phyloP scores from a whole-genome alignment of 2,888 invertebrate genomes.

The Loripinus fragilis region DNA sequence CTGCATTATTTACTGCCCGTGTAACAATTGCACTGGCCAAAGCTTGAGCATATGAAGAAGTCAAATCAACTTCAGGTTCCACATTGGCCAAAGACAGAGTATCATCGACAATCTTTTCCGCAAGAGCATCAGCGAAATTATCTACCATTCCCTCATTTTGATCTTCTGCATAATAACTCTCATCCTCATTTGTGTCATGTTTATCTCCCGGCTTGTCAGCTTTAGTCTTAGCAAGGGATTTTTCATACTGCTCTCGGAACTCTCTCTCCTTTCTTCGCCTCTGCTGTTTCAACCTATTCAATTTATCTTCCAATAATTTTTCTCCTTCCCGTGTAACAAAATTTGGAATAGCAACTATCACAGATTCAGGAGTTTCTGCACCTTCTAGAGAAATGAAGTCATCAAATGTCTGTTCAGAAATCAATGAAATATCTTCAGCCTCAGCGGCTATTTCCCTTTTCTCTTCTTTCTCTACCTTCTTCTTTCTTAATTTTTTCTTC shows the following conservation, averaged over 20 bases:
- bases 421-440: slow-evolving; percentile 16
- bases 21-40: slow-evolving; percentile 57
- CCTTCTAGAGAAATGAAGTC: slow-evolving; percentile 28
- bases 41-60: slow-evolving; percentile 59
- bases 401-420: slow-evolving; percentile 31
- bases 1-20: slow-evolving; percentile 53
- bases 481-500: slow-evolving; percentile 41
- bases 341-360: slow-evolving; percentile 13
- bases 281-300: slow-evolving; percentile 3
- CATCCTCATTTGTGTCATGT: slow-evolving; percentile 31
- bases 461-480: slow-evolving; percentile 22
- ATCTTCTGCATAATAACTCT: slow-evolving; percentile 18
- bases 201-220: slow-evolving; percentile 29
- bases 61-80: slow-evolving; percentile 44
- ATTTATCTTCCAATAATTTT: slow-evolving; percentile 7
- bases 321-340: slow-evolving; percentile 14
- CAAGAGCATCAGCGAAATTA: slow-evolving; percentile 48
- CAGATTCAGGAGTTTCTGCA: slow-evolving; percentile 51
- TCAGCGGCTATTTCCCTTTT: too few species aligned
- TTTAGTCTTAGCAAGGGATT: slow-evolving; percentile 9
- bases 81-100: slow-evolving; percentile 44
- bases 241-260: neutral
- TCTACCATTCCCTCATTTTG: slow-evolving; percentile 39
- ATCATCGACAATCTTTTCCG: slow-evolving; percentile 52
- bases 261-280: neutral